A percentile compares a stretch with the other conserved stretches of the same genome.
Conservation (phyloP, 2,797 vertebrate species). For the Sebastes itinus region DNA sequence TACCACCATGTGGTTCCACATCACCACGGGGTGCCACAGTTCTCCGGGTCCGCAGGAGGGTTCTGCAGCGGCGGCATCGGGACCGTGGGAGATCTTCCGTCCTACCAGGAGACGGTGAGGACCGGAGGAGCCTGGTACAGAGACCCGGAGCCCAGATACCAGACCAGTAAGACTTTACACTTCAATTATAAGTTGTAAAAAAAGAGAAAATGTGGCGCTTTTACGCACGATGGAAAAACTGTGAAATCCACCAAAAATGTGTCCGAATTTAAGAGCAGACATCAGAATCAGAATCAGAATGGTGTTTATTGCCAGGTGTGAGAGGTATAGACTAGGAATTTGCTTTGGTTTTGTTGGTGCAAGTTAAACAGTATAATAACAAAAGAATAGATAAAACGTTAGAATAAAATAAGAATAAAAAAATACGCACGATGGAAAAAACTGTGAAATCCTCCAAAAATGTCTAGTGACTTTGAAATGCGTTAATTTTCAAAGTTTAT, state of each 20-base stretch:
- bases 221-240: not conserved
- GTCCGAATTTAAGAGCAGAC: too few species aligned
- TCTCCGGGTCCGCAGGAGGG: constrained; percentile 87
- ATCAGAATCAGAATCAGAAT: too few species aligned
- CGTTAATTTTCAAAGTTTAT: not conserved
- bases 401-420: too few species aligned
- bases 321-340: too few species aligned
- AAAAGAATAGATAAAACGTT: too few species aligned
- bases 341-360: too few species aligned
- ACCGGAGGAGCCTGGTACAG: constrained; percentile 90
- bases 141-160: constrained; percentile 90
- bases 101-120: constrained; percentile 89
- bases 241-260: not conserved
- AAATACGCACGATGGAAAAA: not conserved
- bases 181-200: not conserved
- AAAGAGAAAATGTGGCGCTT: not conserved
- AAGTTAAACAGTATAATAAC: too few species aligned
- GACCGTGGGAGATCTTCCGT: constrained; percentile 87
- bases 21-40: constrained; percentile 86
- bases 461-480: not conserved
- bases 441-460: not conserved
- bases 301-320: too few species aligned
- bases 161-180: constrained; percentile 85
- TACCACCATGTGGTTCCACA: constrained; percentile 75
- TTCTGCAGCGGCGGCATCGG: constrained; percentile 91